These are phyloP conservation scores for Mythimna lalbum DNA, from an alignment of 2,888 invertebrate genomes.

Conservation along the genomic window DNA sequence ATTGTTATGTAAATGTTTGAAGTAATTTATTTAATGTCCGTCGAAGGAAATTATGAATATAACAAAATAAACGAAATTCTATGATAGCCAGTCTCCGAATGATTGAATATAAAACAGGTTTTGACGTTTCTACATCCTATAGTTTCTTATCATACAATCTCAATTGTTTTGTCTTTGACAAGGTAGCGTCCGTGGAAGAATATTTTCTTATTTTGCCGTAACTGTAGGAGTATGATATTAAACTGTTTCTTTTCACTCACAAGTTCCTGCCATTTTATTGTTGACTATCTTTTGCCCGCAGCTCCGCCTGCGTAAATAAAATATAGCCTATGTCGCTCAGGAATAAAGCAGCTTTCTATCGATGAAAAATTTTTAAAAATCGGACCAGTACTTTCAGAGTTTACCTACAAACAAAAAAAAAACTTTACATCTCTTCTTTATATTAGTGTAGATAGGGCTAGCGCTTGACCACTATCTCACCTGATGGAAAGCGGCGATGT, in stretches of 20 bases:
- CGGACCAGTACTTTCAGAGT: too few relatives aligned
- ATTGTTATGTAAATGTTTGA: conserved; percentile 50
- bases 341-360: too few relatives aligned
- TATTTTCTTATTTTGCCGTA: conserved; percentile 51
- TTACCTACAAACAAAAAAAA: too few relatives aligned
- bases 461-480: too few relatives aligned
- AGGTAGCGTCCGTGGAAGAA: conserved; percentile 54
- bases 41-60: conserved; percentile 59
- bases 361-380: too few relatives aligned
- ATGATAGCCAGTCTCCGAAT: conserved; percentile 55
- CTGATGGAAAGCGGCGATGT: too few relatives aligned
- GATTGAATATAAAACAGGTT: conserved; percentile 69
- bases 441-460: too few relatives aligned
- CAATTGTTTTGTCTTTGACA: conserved; percentile 65
- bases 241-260: conserved; percentile 51
- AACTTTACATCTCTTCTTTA: too few relatives aligned
- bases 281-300: too few relatives aligned
- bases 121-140: conserved; percentile 63
- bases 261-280: too few relatives aligned
- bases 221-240: conserved; percentile 47
- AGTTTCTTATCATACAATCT: conserved; percentile 66
- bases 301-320: too few relatives aligned
- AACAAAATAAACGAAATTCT: conserved; percentile 64
- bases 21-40: conserved; percentile 54
- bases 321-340: too few relatives aligned